Conservation (phyloP, 1,140 invertebrate species). For the Drosophila nigromelanica region DNA sequence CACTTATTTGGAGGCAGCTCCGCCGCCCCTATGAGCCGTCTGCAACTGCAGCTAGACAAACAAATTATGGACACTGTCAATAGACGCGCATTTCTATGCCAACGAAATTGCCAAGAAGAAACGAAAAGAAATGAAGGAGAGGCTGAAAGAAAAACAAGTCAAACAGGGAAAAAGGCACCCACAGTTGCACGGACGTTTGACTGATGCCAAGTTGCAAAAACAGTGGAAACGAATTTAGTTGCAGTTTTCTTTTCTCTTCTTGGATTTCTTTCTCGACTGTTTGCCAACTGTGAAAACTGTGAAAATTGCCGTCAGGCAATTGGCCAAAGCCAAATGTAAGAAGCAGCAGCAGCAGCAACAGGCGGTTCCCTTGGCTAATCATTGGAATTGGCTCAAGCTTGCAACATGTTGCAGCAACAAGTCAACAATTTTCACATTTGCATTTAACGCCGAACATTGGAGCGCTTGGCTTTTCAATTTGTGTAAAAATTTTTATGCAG, state of each 20-base stretch:
- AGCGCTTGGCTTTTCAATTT: conserved; percentile 21
- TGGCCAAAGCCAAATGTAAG: conserved; percentile 35
- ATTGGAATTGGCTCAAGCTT: conserved; percentile 38
- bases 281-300: conserved; percentile 59
- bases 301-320: conserved; percentile 65
- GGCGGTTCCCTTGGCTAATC: conserved; percentile 54
- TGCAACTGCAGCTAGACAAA: conserved; percentile 67
- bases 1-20: too few species aligned
- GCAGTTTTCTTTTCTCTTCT: conserved; percentile 37
- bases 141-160: conserved; percentile 22
- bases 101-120: conserved; percentile 52
- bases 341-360: conserved; percentile 35
- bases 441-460: conserved; percentile 3
- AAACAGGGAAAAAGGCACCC: conserved; percentile 59
- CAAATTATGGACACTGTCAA: conserved; percentile 80
- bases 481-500: conserved; percentile 4
- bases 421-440: conserved; percentile 26
- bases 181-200: conserved; percentile 65
- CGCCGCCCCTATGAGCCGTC: conserved; percentile 1
- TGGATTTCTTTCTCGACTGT: conserved; percentile 15
- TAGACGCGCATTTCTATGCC: conserved; percentile 71
- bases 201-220: conserved; percentile 48
- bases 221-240: conserved; percentile 32
- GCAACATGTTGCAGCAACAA: conserved; percentile 71
- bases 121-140: neutral